phyloP scores from a whole-genome alignment of 1,140 invertebrate genomes.

The Megathymus violae region DNA sequence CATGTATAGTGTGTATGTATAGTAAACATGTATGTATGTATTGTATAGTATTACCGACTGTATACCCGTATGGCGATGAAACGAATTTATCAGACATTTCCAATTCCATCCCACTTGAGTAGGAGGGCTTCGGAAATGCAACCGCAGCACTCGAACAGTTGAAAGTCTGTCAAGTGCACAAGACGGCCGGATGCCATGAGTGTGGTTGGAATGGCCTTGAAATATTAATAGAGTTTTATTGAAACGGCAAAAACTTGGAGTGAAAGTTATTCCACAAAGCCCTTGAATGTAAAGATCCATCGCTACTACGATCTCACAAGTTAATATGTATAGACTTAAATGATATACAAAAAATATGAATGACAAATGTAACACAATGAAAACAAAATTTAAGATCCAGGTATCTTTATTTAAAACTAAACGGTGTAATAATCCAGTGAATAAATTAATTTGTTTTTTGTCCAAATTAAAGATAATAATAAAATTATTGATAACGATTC shows the following conservation, averaged over 20 bases:
- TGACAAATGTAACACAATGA: too few species aligned
- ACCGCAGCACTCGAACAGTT: slow-evolving; percentile 29
- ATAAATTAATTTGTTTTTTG: too few species aligned
- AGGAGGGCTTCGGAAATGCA: slow-evolving; percentile 28
- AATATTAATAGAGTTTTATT: slow-evolving; percentile 27
- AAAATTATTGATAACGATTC: too few species aligned
- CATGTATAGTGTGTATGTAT: too few species aligned
- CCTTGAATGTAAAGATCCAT: neutral
- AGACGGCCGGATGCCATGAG: slow-evolving; percentile 29
- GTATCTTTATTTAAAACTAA: too few species aligned
- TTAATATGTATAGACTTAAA: too few species aligned
- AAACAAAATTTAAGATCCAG: too few species aligned
- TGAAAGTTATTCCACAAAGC: slow-evolving; percentile 18
- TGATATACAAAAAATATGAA: too few species aligned
- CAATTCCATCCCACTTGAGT: slow-evolving; percentile 24
- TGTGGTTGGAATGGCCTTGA: slow-evolving; percentile 27
- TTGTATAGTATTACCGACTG: neutral
- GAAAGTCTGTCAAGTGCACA: slow-evolving; percentile 27
- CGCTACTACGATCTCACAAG: too few species aligned
- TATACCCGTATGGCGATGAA: neutral
- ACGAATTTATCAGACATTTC: slow-evolving; percentile 23
- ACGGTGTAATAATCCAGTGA: too few species aligned
- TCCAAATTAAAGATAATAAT: too few species aligned
- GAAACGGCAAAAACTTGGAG: slow-evolving; percentile 20
- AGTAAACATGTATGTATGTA: too few species aligned